Percentiles rank a stretch among this genome's conserved stretches.
These are phyloP conservation scores for Steatocranus sp. DNA, from an alignment of 2,797 vertebrate genomes.

Conservation along the genomic window DNA sequence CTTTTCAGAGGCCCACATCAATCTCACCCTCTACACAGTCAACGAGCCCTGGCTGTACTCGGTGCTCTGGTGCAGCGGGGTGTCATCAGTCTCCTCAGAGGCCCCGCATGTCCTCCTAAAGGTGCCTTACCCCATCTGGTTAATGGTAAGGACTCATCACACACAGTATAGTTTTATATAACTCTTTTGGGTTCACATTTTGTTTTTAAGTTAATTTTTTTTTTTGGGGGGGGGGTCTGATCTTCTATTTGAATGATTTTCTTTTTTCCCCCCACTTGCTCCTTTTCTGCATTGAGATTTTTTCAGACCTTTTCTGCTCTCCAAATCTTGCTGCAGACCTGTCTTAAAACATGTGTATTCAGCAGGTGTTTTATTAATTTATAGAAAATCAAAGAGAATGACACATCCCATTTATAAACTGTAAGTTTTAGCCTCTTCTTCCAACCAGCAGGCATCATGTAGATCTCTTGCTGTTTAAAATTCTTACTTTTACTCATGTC, in stretches of 20 bases:
- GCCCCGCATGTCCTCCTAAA: conserved; percentile 84
- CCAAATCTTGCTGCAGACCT: neutral
- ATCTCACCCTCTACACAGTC: conserved; percentile 86
- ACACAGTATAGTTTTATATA: neutral
- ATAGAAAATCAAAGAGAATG: neutral
- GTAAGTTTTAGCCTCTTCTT: neutral
- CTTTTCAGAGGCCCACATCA: conserved; percentile 79
- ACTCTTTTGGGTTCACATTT: neutral
- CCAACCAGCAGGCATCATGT: neutral
- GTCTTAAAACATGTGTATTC: neutral
- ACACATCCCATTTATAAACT: neutral
- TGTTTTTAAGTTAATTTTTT: neutral
- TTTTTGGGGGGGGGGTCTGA: neutral
- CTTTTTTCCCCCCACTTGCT: rapidly evolving
- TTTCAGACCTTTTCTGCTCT: neutral
- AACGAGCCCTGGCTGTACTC: conserved; percentile 95
- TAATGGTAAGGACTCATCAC: conserved; percentile 82
- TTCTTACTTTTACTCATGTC: neutral
- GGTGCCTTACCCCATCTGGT: conserved; percentile 89
- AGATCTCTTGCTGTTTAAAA: neutral
- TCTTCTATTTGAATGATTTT: neutral
- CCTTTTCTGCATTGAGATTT: neutral
- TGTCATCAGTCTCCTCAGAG: conserved; percentile 88
- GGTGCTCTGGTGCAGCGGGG: conserved; percentile 90
- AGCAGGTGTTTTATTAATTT: neutral